Evolutionary conservation across 2,888 invertebrate genomes (phyloP).

Genomic region (Drosophila nigricruria): DNA sequence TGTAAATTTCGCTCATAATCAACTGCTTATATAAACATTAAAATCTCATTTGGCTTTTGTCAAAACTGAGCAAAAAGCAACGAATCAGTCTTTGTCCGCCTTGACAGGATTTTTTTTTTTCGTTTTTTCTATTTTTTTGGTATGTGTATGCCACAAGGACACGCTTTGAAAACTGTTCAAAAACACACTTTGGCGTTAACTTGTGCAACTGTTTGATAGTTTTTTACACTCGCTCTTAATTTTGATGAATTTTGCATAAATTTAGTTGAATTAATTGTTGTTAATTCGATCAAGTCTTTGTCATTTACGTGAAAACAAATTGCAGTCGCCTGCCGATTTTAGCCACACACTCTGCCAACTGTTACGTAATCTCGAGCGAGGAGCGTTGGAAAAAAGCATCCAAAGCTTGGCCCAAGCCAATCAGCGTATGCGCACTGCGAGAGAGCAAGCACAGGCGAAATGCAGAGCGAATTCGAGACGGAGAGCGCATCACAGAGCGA

Average conservation of each 20-base stretch:
- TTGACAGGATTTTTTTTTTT: conserved; percentile 12
- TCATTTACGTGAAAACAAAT: conserved; percentile 63
- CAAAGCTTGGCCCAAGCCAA: conserved; percentile 49
- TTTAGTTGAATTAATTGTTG: conserved; percentile 48
- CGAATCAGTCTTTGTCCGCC: conserved; percentile 6
- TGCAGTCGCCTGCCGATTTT: conserved; percentile 63
- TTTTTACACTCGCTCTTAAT: conserved; percentile 22
- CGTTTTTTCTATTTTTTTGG: background rate
- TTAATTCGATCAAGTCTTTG: conserved; percentile 40
- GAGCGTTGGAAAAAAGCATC: conserved; percentile 61
- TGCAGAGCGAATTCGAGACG: conserved; percentile 13
- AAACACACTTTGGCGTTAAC: conserved; percentile 12
- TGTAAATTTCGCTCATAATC: background rate
- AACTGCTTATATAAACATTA: conserved; percentile 65
- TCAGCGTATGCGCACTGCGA: conserved; percentile 54
- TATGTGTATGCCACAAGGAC: conserved; percentile 49
- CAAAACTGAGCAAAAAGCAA: conserved; percentile 7
- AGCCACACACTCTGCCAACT: conserved; percentile 78
- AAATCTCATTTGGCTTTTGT: conserved; percentile 24
- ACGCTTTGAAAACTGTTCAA: conserved; percentile 32
- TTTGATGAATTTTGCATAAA: conserved; percentile 30
- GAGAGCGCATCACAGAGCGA: background rate
- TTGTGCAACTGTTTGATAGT: background rate
- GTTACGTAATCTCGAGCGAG: conserved; percentile 81
- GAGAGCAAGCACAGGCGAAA: background rate